Evolutionary conservation across 2,888 invertebrate species (phyloP).

Genomic region (Agrochola lychnidis): DNA sequence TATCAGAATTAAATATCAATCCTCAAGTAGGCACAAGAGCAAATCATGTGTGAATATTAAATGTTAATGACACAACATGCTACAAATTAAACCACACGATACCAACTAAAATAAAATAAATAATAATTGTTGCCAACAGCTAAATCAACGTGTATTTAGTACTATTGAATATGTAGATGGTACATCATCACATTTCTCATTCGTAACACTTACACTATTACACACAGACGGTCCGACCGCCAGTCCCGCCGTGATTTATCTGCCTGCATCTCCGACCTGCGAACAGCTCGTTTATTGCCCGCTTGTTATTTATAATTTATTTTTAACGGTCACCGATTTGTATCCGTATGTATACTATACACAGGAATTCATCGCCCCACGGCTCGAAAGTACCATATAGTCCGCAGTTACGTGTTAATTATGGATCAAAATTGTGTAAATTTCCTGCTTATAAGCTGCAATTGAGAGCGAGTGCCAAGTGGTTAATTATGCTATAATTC

Average conservation of each 20-base stretch:
- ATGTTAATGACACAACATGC: conserved; percentile 31
- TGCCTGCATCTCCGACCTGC: conserved; percentile 88
- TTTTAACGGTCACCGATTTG: conserved; percentile 90
- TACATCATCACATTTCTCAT: conserved; percentile 82
- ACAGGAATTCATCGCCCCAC: conserved; percentile 70
- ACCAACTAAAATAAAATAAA: conserved; percentile 49
- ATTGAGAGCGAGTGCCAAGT: conserved; percentile 52
- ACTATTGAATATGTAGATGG: conserved; percentile 76
- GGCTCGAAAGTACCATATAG: conserved; percentile 71
- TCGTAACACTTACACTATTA: conserved; percentile 83
- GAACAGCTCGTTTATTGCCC: conserved; percentile 89
- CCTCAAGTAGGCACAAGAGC: too few relatives aligned
- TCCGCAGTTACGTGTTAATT: conserved; percentile 73
- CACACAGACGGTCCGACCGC: conserved; percentile 71
- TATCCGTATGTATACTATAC: conserved; percentile 75
- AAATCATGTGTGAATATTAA: conserved; percentile 29
- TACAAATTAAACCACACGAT: conserved; percentile 46
- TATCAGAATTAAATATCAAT: not conserved
- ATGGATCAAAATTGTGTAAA: conserved; percentile 67
- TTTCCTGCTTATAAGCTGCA: conserved; percentile 51
- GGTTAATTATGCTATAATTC: conserved; percentile 50
- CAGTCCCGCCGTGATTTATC: conserved; percentile 87
- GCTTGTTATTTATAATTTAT: conserved; percentile 91
- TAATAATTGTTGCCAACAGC: conserved; percentile 55
- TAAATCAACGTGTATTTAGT: conserved; percentile 69